These are phyloP conservation scores for Catocala sponsa DNA, from an alignment of 2,888 invertebrate genomes.

Conservation along the genomic window DNA sequence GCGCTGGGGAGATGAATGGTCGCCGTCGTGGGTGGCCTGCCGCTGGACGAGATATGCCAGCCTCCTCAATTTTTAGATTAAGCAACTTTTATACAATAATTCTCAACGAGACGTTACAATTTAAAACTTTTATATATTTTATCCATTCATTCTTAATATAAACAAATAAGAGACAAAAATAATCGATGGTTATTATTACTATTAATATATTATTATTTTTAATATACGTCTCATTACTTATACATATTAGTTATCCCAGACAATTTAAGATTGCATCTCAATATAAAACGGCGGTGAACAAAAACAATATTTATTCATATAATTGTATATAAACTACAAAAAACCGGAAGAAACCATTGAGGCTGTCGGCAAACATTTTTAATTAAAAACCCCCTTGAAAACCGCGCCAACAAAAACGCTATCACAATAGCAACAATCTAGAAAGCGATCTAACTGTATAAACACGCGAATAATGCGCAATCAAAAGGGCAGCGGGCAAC, in stretches of 20 bases:
- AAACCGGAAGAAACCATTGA: constrained; percentile 65
- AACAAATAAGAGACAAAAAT: constrained; percentile 20
- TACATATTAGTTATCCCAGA: too few relatives aligned
- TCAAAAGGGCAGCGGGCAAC: constrained; percentile 84
- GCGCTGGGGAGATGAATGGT: constrained; percentile 84
- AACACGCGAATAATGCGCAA: constrained; percentile 86
- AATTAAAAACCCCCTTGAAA: constrained; percentile 83
- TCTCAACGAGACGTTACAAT: constrained; percentile 64
- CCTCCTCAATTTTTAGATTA: constrained; percentile 76
- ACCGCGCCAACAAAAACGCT: constrained; percentile 77
- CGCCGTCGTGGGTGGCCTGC: constrained; percentile 69
- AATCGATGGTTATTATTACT: too few relatives aligned
- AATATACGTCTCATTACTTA: too few relatives aligned
- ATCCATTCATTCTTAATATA: constrained; percentile 42
- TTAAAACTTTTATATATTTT: constrained; percentile 52
- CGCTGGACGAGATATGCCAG: constrained; percentile 67
- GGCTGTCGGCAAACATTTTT: constrained; percentile 79
- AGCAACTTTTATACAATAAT: constrained; percentile 76
- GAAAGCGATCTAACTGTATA: constrained; percentile 87
- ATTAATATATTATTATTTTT: too few relatives aligned
- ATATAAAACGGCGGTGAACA: neutral
- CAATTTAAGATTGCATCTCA: neutral
- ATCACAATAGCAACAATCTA: constrained; percentile 87
- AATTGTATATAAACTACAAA: constrained; percentile 32
- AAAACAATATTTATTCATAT: neutral